Conservation (phyloP, 2,797 vertebrate species). For the Epinephelus coioides region DNA sequence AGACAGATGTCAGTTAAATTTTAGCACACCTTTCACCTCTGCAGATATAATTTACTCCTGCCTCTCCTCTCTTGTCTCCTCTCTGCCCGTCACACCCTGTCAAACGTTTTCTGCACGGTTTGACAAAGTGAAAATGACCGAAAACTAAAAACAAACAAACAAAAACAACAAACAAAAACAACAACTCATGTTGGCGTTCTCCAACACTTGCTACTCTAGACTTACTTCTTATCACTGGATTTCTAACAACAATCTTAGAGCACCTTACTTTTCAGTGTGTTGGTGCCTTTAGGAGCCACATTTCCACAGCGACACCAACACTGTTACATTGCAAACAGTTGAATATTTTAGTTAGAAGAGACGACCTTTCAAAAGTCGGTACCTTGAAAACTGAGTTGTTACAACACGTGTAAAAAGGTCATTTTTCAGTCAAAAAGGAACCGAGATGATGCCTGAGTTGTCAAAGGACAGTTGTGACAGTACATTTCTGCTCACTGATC, state of each 20-base stretch:
- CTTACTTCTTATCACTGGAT: not conserved
- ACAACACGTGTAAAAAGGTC: too few relatives aligned
- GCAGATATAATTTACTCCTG: constrained; percentile 57
- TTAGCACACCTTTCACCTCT: constrained; percentile 58
- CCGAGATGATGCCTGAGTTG: too few relatives aligned
- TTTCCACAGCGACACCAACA: not conserved
- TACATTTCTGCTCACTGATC: not conserved
- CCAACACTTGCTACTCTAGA: not conserved
- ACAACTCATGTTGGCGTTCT: not conserved
- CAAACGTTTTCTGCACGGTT: constrained; percentile 51
- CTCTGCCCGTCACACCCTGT: constrained; percentile 53
- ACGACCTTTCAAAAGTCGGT: not conserved
- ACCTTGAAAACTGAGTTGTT: too few relatives aligned
- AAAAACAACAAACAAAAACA: too few relatives aligned
- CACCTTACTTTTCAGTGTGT: not conserved
- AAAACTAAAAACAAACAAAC: constrained; percentile 13
- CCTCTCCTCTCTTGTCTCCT: constrained; percentile 45
- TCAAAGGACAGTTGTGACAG: too few relatives aligned
- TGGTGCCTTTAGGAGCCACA: not conserved
- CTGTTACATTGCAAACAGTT: not conserved
- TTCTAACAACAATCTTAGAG: too few relatives aligned
- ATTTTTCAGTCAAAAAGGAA: too few relatives aligned
- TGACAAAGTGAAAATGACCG: constrained; percentile 49
- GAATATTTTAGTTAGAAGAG: not conserved
- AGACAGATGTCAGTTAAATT: not conserved